Conservation (phyloP, 2,113 vertebrate species). For the Rostratula benghalensis region DNA sequence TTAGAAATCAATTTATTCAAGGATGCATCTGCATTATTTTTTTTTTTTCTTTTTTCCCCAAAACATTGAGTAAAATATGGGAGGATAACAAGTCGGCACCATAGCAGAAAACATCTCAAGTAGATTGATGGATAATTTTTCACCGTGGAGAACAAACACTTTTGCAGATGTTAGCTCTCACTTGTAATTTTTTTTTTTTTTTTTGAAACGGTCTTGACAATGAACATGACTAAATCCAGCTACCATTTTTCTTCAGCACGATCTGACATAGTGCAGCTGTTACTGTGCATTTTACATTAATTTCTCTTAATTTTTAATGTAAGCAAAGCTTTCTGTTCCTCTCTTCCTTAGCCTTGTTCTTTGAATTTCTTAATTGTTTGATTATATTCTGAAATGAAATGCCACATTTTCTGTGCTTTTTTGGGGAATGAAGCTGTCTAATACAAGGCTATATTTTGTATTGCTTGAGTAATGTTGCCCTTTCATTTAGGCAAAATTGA, state of each 20-base stretch:
- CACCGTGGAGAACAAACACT: not conserved
- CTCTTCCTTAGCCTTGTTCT: not conserved
- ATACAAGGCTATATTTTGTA: not conserved
- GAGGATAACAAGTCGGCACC: not conserved
- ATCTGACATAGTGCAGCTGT: not conserved
- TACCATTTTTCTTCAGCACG: not conserved
- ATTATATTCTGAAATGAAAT: not conserved
- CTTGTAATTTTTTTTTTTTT: not conserved
- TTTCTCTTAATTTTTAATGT: not conserved
- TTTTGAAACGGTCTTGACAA: not conserved
- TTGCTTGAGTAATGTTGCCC: not conserved
- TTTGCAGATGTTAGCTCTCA: slow-evolving; percentile 8
- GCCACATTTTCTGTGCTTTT: not conserved
- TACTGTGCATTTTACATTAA: not conserved
- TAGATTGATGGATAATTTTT: slow-evolving; percentile 21
- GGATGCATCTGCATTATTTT: not conserved
- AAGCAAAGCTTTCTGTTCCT: not conserved
- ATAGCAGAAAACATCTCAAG: not conserved
- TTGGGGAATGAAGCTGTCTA: not conserved
- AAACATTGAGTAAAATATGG: not conserved
- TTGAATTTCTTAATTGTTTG: not conserved
- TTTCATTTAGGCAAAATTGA: not conserved
- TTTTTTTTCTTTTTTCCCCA: no score
- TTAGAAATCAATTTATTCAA: not conserved
- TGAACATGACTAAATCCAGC: not conserved